Evolutionary conservation across 2,113 vertebrate genomes (phyloP).

Genomic region (Gobio gobio): DNA sequence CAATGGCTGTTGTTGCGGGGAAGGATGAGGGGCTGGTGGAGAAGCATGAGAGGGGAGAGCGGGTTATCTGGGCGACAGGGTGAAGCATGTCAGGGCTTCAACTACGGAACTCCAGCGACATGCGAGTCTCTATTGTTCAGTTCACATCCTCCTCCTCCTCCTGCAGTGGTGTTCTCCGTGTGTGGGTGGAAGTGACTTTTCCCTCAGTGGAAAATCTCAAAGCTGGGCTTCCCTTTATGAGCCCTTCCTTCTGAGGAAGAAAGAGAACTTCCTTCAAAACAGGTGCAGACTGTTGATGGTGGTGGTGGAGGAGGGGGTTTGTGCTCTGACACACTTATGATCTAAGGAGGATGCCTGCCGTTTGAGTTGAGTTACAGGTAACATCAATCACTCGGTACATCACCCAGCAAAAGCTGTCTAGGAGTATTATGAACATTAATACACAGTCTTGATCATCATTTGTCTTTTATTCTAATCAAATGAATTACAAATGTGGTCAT

Average conservation of each 20-base stretch:
- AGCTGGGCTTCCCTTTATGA: constrained; percentile 50
- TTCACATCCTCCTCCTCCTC: constrained; percentile 40
- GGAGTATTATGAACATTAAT: constrained; percentile 8
- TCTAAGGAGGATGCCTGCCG: not conserved
- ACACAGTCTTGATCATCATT: not conserved
- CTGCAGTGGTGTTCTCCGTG: constrained; percentile 45
- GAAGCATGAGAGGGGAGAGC: not conserved
- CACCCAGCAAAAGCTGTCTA: not conserved
- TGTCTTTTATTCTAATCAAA: constrained; percentile 6
- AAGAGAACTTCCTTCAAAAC: constrained; percentile 46
- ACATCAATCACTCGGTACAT: not conserved
- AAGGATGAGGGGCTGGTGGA: constrained; percentile 23
- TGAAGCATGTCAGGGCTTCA: constrained; percentile 24
- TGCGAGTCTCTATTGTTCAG: constrained; percentile 49
- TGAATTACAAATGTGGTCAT: constrained; percentile 14
- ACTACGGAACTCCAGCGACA: constrained; percentile 20
- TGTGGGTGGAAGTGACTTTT: constrained; percentile 51
- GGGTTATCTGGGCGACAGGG: constrained; percentile 33
- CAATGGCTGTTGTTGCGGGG: constrained; percentile 33
- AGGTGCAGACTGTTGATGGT: constrained; percentile 23
- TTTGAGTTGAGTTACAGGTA: constrained; percentile 6
- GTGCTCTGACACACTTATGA: constrained; percentile 17
- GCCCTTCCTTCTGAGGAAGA: constrained; percentile 36
- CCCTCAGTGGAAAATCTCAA: constrained; percentile 51
- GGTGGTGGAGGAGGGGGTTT: not conserved